Conservation (phyloP, 37 sponge, comb jelly and placozoan species). For the Beroe ovata region DNA sequence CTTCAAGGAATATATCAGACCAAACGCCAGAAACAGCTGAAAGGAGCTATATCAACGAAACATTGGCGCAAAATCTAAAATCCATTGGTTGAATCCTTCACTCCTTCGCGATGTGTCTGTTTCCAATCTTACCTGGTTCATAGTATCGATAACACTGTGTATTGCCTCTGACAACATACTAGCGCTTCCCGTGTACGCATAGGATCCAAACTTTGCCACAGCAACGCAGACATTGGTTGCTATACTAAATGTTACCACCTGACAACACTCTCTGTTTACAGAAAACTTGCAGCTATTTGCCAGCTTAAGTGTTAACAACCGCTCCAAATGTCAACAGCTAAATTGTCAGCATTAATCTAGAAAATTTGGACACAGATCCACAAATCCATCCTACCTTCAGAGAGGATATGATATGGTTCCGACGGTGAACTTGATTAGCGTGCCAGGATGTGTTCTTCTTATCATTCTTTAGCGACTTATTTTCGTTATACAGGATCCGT, state of each 20-base stretch:
- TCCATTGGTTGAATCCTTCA: too few species aligned
- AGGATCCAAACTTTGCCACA: slow-evolving; percentile 81
- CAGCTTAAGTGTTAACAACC: too few species aligned
- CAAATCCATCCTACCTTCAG: slow-evolving; percentile 43
- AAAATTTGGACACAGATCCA: too few species aligned
- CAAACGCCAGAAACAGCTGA: slow-evolving; percentile 91
- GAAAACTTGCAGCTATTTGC: too few species aligned
- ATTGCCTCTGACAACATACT: slow-evolving; percentile 94
- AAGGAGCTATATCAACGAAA: too few species aligned
- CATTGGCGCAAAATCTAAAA: too few species aligned
- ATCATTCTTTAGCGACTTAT: background rate
- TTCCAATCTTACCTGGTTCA: slow-evolving; percentile 91
- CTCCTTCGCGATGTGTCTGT: too few species aligned
- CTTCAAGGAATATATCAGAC: slow-evolving; percentile 87
- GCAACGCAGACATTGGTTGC: slow-evolving; percentile 84
- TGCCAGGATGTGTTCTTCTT: background rate
- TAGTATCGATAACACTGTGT: slow-evolving; percentile 90
- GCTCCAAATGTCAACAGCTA: too few species aligned
- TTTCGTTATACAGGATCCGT: background rate
- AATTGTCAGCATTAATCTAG: too few species aligned
- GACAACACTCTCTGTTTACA: background rate
- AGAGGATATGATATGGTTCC: slow-evolving; percentile 6
- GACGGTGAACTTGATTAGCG: slow-evolving; percentile 17
- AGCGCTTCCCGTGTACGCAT: slow-evolving; percentile 90
- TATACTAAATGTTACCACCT: slow-evolving; percentile 35